A percentile compares a stretch with the other conserved stretches of the same genome.
phyloP scores from a whole-genome alignment of 2,888 invertebrate species.

The Crossocerus cetratus region DNA sequence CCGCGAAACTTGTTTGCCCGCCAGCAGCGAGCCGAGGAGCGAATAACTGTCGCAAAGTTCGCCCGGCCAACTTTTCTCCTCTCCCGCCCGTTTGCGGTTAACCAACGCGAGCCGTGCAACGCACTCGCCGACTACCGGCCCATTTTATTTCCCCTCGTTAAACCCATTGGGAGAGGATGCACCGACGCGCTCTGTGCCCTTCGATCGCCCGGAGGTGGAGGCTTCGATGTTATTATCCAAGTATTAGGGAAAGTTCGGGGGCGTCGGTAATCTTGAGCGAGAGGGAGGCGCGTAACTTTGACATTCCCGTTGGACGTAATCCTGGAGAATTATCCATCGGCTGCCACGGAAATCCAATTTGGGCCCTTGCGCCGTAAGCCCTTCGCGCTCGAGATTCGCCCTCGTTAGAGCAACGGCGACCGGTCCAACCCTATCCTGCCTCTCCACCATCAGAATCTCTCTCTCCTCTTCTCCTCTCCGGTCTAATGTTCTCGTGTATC shows the following conservation, averaged over 20 bases:
- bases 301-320: neutral
- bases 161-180: no score
- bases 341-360: slow-evolving; percentile 31
- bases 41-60: neutral
- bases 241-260: neutral
- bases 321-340: slow-evolving; percentile 8
- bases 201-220: no score
- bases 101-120: neutral
- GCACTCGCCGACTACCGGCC: no score
- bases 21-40: neutral
- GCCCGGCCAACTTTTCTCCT: neutral
- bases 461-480: no score
- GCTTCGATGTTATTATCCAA: neutral
- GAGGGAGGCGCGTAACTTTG: neutral
- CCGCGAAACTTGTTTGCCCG: slow-evolving; percentile 12
- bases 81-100: neutral
- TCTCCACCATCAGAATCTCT: no score
- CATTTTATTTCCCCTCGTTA: no score
- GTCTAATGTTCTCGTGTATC: neutral
- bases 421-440: no score
- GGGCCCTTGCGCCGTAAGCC: no score
- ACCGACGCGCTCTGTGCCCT: no score
- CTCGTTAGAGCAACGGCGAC: no score
- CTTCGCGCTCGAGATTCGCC: no score
- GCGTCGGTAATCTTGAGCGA: neutral